Evolutionary conservation across 2,888 invertebrate species (phyloP).

Genomic region (Hesperia comma): DNA sequence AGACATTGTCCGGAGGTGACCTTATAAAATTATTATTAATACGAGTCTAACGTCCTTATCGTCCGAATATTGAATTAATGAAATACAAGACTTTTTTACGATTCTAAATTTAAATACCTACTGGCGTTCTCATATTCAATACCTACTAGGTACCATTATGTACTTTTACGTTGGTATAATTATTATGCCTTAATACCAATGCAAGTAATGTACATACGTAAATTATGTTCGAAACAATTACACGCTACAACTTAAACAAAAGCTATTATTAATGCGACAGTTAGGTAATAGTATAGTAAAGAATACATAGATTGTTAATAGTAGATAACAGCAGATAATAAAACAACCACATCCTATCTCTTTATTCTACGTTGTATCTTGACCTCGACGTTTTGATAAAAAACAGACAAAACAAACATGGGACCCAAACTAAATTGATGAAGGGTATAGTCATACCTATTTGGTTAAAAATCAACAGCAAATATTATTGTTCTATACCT

Average conservation of each 20-base stretch:
- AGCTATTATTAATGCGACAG: too few relatives aligned
- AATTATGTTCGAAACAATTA: too few relatives aligned
- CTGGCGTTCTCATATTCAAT: constrained; percentile 32
- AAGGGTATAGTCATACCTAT: background rate
- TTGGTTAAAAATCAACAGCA: background rate
- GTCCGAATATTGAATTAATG: constrained; percentile 29
- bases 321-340: too few relatives aligned
- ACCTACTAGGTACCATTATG: too few relatives aligned
- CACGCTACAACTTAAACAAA: too few relatives aligned
- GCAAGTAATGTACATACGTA: too few relatives aligned
- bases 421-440: background rate
- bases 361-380: background rate
- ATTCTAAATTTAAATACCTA: constrained; percentile 38
- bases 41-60: constrained; percentile 32
- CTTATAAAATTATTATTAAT: constrained; percentile 32
- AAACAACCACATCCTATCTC: background rate
- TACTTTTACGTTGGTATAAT: too few relatives aligned
- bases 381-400: constrained; percentile 11
- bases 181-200: background rate
- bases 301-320: too few relatives aligned
- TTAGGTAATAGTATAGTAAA: too few relatives aligned
- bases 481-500: background rate
- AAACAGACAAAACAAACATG: constrained; percentile 17
- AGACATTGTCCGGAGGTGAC: constrained; percentile 33
- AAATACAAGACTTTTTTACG: constrained; percentile 39